Evolutionary conservation across 2,113 vertebrate species (phyloP), one percentile per base, ranked within the genome.

Genomic region (Thermophis baileyi): DNA sequence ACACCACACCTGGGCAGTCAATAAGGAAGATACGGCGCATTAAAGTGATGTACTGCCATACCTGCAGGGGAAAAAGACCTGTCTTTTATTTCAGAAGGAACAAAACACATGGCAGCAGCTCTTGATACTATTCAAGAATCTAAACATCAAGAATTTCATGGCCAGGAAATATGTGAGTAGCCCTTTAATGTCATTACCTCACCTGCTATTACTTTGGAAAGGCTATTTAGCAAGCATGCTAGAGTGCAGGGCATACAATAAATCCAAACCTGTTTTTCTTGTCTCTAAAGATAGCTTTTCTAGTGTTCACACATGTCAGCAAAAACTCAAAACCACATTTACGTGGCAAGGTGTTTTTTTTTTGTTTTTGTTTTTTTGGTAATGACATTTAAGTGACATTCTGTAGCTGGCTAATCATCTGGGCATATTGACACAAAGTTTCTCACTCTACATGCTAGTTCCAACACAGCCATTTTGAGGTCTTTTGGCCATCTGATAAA

Each of bases 11-110:
- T 0, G 99, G 99, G 92, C 99, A 99, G 96, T 99, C 99, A 0
- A 99, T 99, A 92, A 99, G 98, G 93, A 99, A 99, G 95, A 99
- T 99, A n/a, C 99, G 97, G 9, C 99, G 97, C 99, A 99, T 99
- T 96, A 99, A 91, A 25, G 99, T 99, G 91, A 99, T 99, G 94
- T 99, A 99, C 9, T 99, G 99, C 99, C 99, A 99, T 91, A 99
- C 99, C 99, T 99, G 91, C 6, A 89, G 54, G 20, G 3, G 24
- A 95, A 81, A 57, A 92, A 74, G 0, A 87, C 44, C 1, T 74
- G 92, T 85, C 20, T 30, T 93, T 92, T 25, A 53, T 91, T 24
- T 51, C 22, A 53, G 7, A 4, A 81, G 49, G 25, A 90, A 53
- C 2, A 40, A 18, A 51, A 81, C 25, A 30, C 49, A 20, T 1